Evolutionary conservation across 2,797 vertebrate species (phyloP), one percentile per base, ranked within the genome.

Genomic region (Benthosema pterotum): DNA sequence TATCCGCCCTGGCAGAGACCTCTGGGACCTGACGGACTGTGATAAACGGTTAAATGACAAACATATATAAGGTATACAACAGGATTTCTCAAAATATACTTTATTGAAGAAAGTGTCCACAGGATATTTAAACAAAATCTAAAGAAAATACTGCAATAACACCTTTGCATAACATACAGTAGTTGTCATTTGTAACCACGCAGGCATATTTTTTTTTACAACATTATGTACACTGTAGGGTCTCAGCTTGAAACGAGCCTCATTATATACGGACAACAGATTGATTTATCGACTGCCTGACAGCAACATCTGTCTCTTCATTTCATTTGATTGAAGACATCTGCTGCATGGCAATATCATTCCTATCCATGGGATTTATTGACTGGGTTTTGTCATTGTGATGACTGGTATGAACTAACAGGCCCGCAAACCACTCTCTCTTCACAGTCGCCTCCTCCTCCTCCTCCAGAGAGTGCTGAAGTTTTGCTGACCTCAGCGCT

Each of bases 31-130:
- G 32, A 38, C 32, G 22, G 22, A 25, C 22, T 25, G 22, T 5
- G 32, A 32, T 32, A 32, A 38, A 38, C 7, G 32, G 9, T 38
- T 38, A 38, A 38, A 52, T 60, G 15, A 50, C 9, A 56, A 59
- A 65, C 1, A 45, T 11, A 56, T 11, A 52, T n/a, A n/a, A n/a
- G n/a, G n/a, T n/a, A n/a, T 6, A 9, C 22, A 14, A 17, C 53
- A 25, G 12, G 1, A 19, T 68, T 52, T 58, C 1, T 1, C 64
- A 68, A 67, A 32, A 73, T 17, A 3, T 57, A 38, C 12, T 83
- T 82, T 83, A 87, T 78, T 80, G 58, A 54, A 60, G 18, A 79
- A 77, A 80, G 1, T 18, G 1, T 22, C 17, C 52, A 1, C 9
- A 63, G 16, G 32, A 62, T 19, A 57, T 19, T 47, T 19, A 66